Evolutionary conservation across 2,797 vertebrate genomes (phyloP).

Genomic region (Hoplostethus atlanticus): DNA sequence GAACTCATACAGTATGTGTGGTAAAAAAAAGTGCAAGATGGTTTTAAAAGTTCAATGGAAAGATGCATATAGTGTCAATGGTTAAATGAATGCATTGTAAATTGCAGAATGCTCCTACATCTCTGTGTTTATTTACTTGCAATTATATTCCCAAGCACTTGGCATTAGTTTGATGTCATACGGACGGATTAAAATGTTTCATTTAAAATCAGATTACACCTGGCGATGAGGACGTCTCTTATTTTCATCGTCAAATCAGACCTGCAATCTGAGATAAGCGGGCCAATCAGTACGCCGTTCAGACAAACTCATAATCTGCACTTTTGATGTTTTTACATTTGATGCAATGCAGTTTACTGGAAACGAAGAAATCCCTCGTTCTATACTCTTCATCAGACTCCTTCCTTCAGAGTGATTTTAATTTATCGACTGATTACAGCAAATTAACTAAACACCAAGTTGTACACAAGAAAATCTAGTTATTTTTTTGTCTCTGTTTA

Average conservation of each 20-base stretch:
- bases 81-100: not conserved
- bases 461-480: not conserved
- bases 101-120: not conserved
- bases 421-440: not conserved
- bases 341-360: constrained; percentile 23
- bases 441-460: not conserved
- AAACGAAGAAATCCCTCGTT: constrained; percentile 30
- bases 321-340: constrained; percentile 49
- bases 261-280: constrained; percentile 80
- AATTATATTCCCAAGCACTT: constrained; percentile 39
- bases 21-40: not conserved
- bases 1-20: not conserved
- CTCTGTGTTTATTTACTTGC: constrained; percentile 47
- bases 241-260: constrained; percentile 69
- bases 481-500: constrained; percentile 14
- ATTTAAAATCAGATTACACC: constrained; percentile 71
- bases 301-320: constrained; percentile 41
- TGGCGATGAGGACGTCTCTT: constrained; percentile 28
- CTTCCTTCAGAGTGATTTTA: not conserved
- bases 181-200: constrained; percentile 73
- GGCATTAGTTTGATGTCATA: constrained; percentile 71
- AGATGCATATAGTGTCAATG: not conserved
- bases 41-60: too few species aligned
- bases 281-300: constrained; percentile 68
- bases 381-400: not conserved